These are phyloP conservation scores for Hirtodrosophila trivittata DNA, from an alignment of 2,888 invertebrate species.

Conservation along the genomic window DNA sequence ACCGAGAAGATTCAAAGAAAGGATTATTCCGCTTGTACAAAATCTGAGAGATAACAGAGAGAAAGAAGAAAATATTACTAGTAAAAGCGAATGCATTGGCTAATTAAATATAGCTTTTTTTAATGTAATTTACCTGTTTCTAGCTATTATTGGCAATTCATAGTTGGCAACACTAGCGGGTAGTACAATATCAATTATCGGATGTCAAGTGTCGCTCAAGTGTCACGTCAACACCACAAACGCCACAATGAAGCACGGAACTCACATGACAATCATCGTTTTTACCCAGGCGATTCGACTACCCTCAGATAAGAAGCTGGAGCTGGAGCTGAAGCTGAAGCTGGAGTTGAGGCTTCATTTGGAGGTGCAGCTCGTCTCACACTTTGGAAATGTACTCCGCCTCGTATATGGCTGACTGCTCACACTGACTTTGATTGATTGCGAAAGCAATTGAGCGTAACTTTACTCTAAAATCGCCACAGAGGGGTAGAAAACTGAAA, in stretches of 20 bases:
- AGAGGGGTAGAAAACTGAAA: slow-evolving; percentile 25
- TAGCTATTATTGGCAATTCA: no score
- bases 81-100: no score
- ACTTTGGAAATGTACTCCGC: no score
- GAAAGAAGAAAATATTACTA: no score
- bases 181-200: slow-evolving; percentile 70
- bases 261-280: slow-evolving; percentile 51
- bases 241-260: slow-evolving; percentile 40
- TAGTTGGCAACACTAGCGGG: background rate
- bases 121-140: no score
- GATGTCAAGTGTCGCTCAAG: slow-evolving; percentile 75
- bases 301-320: background rate
- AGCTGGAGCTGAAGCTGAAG: slow-evolving; percentile 1
- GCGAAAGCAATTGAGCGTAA: slow-evolving; percentile 72
- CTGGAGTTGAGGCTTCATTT: slow-evolving; percentile 8
- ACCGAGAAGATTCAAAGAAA: no score
- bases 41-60: no score
- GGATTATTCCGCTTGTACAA: no score
- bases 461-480: slow-evolving; percentile 39
- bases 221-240: slow-evolving; percentile 74
- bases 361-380: background rate
- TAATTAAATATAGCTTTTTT: no score
- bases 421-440: slow-evolving; percentile 71
- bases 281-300: slow-evolving; percentile 18
- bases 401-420: slow-evolving; percentile 11